These are phyloP conservation scores for Eleginops maclovinus DNA, from an alignment of 2,113 vertebrate species.

Conservation along the genomic window DNA sequence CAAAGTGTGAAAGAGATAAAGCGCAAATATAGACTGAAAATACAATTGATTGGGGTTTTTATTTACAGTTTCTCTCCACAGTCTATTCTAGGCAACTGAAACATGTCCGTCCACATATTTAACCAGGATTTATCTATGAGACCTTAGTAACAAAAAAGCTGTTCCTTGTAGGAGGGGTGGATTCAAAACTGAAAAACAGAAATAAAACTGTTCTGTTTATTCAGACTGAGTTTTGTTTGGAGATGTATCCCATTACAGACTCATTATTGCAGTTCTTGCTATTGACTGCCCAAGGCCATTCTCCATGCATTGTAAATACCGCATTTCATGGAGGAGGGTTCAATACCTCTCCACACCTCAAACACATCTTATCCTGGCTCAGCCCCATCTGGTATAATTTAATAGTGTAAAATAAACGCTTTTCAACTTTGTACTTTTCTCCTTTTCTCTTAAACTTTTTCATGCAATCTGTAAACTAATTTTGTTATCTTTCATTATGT, in stretches of 20 bases:
- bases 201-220: constrained; percentile 16
- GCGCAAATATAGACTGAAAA: neutral
- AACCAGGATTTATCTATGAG: neutral
- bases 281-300: constrained; percentile 21
- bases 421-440: neutral
- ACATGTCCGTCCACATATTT: neutral
- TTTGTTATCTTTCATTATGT: neutral
- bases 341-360: neutral
- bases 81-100: neutral
- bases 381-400: constrained; percentile 44
- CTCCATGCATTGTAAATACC: constrained; percentile 8
- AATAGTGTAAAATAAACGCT: constrained; percentile 7
- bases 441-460: neutral
- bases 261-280: neutral
- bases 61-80: neutral
- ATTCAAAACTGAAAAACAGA: constrained; percentile 8
- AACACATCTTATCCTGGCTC: constrained; percentile 23
- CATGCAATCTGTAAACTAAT: neutral
- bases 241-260: constrained; percentile 27
- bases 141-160: neutral
- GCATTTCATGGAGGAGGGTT: constrained; percentile 28
- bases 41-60: neutral
- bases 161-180: neutral
- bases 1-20: no score
- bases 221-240: constrained; percentile 3